Conservation (phyloP, 1,140 invertebrate genomes). For the Zaprionus taronus region DNA sequence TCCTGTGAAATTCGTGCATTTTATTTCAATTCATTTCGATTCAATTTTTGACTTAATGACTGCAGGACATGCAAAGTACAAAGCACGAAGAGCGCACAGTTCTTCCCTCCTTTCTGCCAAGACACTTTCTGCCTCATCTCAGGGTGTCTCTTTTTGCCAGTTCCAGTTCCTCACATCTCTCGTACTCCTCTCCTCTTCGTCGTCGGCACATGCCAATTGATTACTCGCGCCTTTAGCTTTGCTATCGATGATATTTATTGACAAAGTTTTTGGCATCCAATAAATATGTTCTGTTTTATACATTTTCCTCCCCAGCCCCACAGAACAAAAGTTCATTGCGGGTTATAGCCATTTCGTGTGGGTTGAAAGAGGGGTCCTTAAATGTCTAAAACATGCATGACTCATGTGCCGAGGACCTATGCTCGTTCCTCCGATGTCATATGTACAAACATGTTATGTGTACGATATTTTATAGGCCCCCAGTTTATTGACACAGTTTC, state of each 20-base stretch:
- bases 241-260: conserved; percentile 69
- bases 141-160: conserved; percentile 26
- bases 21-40: conserved; percentile 79
- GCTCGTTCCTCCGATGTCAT: not conserved
- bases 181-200: not conserved
- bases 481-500: conserved; percentile 16
- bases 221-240: conserved; percentile 46
- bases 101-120: not conserved
- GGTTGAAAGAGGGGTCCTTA: conserved; percentile 1
- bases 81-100: conserved; percentile 21
- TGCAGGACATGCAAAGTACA: conserved; percentile 71
- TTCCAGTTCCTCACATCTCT: conserved; percentile 11
- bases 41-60: conserved; percentile 76
- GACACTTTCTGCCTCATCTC: conserved; percentile 6
- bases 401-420: conserved; percentile 14
- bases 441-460: conserved; percentile 3
- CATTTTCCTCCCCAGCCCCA: conserved; percentile 13
- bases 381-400: conserved; percentile 32
- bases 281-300: conserved; percentile 59
- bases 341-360: conserved; percentile 24
- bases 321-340: conserved; percentile 32
- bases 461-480: conserved; percentile 5
- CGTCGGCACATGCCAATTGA: conserved; percentile 32
- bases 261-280: conserved; percentile 67
- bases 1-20: conserved; percentile 66